Conservation (phyloP, 2,113 vertebrate genomes). For the Empidonax traillii region DNA sequence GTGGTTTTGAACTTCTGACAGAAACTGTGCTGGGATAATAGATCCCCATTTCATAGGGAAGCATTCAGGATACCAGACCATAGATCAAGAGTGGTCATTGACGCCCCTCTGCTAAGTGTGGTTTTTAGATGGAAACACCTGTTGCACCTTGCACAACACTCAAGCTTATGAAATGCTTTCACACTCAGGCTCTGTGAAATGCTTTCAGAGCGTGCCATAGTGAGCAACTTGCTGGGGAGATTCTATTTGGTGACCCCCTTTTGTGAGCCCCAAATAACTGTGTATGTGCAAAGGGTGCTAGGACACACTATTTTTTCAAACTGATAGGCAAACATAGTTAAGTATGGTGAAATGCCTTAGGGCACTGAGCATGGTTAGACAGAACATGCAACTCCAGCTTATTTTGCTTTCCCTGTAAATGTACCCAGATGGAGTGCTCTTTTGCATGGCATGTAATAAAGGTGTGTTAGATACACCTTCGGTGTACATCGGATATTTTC, state of each 20-base stretch:
- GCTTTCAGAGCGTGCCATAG: not conserved
- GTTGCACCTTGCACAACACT: not conserved
- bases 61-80: not conserved
- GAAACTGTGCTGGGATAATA: not conserved
- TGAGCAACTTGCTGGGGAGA: not conserved
- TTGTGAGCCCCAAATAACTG: not conserved
- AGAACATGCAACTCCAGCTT: rapidly evolving
- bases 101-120: rapidly evolving
- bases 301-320: rapidly evolving
- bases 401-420: not conserved
- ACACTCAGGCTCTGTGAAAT: not conserved
- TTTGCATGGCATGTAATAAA: not conserved
- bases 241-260: not conserved
- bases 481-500: not conserved
- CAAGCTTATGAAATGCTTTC: not conserved
- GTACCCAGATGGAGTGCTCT: not conserved
- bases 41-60: not conserved
- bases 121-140: not conserved
- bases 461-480: not conserved
- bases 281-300: rapidly evolving
- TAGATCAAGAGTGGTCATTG: not conserved
- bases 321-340: rapidly evolving
- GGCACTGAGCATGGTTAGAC: not conserved
- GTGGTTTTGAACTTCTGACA: not conserved
- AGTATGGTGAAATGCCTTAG: rapidly evolving